These are phyloP conservation scores for Drepanosiphum platanoidis DNA, from an alignment of 2,888 invertebrate species.

Conservation along the genomic window DNA sequence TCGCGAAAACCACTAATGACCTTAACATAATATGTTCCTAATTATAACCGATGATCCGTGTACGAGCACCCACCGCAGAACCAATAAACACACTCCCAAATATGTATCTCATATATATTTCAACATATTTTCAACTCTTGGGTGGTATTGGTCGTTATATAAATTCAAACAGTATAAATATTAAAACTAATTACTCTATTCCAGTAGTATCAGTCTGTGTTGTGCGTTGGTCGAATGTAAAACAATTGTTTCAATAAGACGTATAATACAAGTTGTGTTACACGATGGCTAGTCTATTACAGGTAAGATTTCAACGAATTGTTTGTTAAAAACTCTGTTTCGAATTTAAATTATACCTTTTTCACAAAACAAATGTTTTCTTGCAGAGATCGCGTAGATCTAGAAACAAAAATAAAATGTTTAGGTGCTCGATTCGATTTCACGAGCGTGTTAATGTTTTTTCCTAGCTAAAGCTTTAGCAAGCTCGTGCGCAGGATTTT, in stretches of 20 bases:
- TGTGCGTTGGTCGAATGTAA: neutral
- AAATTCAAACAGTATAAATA: conserved; percentile 13
- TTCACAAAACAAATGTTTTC: no score
- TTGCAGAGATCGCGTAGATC: no score
- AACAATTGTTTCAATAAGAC: neutral
- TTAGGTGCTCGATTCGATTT: no score
- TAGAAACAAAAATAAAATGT: no score
- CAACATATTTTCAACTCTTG: conserved; percentile 16
- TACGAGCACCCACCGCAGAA: conserved; percentile 47
- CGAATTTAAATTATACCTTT: no score
- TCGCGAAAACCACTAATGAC: conserved; percentile 7
- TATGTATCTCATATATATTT: neutral
- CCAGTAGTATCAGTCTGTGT: neutral
- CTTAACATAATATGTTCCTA: neutral
- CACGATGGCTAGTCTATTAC: conserved; percentile 5
- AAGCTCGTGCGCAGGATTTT: no score
- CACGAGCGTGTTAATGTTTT: no score
- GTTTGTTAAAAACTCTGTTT: no score
- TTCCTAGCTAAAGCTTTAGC: no score
- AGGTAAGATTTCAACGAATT: neutral
- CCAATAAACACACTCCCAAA: conserved; percentile 2
- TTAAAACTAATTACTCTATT: neutral
- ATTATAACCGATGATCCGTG: conserved; percentile 18
- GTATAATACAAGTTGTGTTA: neutral
- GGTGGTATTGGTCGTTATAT: conserved; percentile 2